Base-by-base conservation (phyloP, 2,797 vertebrate species). In the Dryobates pubescens region DNA sequence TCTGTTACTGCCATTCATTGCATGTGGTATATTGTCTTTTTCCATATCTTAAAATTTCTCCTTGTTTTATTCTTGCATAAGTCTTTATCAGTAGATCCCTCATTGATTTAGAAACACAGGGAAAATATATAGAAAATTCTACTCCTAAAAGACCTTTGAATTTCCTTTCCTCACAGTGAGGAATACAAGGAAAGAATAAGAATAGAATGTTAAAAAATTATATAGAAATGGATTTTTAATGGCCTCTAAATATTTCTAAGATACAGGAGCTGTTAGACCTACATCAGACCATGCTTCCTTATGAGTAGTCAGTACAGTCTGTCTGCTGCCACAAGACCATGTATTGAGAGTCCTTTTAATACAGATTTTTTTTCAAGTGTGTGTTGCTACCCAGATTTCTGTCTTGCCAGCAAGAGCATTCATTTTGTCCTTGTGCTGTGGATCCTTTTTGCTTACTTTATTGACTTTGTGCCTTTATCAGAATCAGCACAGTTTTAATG, bases 401-500 rank as follows among this genome's bases (percentile, higher is more conserved):
- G 82, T 84, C 63, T 93, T 89, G 49, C 43, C 56, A 36, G 34
- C 62, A 90, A 88, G 70, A 85, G 43, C 34, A 93, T 64, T 56
- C 34, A n/a, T 83, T 94, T 93, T 91, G 63, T 72, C 34, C 85
- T 84, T 80, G 47, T 81, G 17, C 41, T 86, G 54, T 53, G 68
- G 45, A 51, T 72, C 56, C 30, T 54, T 89, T 92, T 90, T 82
- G n/a, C 82, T 78, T 81, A 18, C 56, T 93, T 89, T 94, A 92
- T 94, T 95, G 93, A 93, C 90, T 94, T 94, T 0, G 3, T 92
- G 91, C 75, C 86, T 93, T 90, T 94, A 92, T 94, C 89, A 91
- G 88, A 90, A 96, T 95, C 90, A 91, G 75, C 41, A 68, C 71
- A 86, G 92, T 94, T 94, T 96, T 95, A 96, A 92, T 83, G 80